phyloP scores from a whole-genome alignment of 2,797 vertebrate genomes.

The Rhinoraja longicauda region DNA sequence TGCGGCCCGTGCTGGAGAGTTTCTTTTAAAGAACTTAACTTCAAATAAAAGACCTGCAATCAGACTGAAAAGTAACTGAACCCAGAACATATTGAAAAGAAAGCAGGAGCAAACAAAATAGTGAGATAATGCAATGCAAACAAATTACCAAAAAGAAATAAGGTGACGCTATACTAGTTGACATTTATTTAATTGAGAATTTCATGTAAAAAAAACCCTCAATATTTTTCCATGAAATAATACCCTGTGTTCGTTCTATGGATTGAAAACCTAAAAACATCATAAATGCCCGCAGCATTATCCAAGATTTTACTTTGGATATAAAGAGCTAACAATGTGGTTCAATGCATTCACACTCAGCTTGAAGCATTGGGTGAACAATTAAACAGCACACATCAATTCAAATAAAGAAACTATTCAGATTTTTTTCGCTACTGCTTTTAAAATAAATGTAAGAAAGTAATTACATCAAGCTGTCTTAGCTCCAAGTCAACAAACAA shows the following conservation, averaged over 20 bases:
- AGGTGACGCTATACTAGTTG: background rate
- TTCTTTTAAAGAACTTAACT: background rate
- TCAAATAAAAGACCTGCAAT: constrained; percentile 9
- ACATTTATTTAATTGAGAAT: background rate
- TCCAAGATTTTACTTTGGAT: background rate
- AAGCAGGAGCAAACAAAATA: background rate
- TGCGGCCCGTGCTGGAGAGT: background rate
- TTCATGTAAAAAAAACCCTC: background rate
- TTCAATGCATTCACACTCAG: background rate
- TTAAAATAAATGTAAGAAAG: constrained; percentile 16
- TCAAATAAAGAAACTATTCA: constrained; percentile 11
- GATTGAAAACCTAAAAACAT: background rate
- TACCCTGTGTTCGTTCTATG: background rate
- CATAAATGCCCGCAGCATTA: background rate
- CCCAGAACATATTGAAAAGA: background rate
- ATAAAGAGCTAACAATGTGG: background rate
- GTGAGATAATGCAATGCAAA: background rate
- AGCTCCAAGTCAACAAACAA: constrained; percentile 20
- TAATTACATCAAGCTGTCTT: constrained; percentile 20
- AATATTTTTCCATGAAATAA: background rate
- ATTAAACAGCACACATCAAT: constrained; percentile 25
- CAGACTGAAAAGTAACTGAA: background rate
- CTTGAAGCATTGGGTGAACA: background rate
- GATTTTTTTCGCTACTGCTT: background rate
- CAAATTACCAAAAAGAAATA: constrained; percentile 3